Evolutionary conservation across 2,888 invertebrate genomes (phyloP), one percentile per base, ranked within the genome.

Genomic region (Stenichneumon culpator): DNA sequence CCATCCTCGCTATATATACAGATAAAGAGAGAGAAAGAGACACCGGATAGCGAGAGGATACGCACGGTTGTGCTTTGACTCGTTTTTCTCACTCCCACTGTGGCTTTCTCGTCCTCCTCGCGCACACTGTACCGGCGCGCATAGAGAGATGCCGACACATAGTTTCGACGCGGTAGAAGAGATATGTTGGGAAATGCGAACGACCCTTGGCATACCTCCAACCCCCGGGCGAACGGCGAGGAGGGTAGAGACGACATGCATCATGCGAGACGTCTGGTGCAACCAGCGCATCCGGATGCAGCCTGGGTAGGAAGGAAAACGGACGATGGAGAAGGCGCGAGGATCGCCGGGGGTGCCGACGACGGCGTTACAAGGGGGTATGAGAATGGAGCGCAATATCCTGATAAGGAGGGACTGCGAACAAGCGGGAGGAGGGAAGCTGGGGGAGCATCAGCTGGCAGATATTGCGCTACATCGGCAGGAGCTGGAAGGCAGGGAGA

Each of bases 221-320:
- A 86, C 63, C 86, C 84, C 74, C 86, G 52, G 82, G 79, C 74
- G 47, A 82, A 79, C 65, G 22, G 80, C 72, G 11, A 47, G 52
- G 78, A 69, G 78, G 60, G 47, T 52, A 60, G 82, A 84, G 79
- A 83, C 90, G 88, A 90, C 90, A 90, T 91, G 91, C 90, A 91
- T 89, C 93, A 91, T 84, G 88, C 88, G 87, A 90, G 82, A 90
- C 90, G 91, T 92, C 90, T 84, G 92, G 89, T 86, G 92, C 91
- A 87, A 90, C 92, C 88, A 92, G 90, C 88, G 91, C 89, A 87
- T 89, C 90, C 87, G 92, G 89, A 88, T 89, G 89, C 88, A 83
- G 79, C 72, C 67, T 81, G 39, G 36, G 68, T 32, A 47, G 63
- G 73, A 72, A 47, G 83, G 79, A 75, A 72, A 44, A 68, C 9